Base-by-base conservation (phyloP, 2,888 invertebrate genomes). In the Thecophora atra region DNA sequence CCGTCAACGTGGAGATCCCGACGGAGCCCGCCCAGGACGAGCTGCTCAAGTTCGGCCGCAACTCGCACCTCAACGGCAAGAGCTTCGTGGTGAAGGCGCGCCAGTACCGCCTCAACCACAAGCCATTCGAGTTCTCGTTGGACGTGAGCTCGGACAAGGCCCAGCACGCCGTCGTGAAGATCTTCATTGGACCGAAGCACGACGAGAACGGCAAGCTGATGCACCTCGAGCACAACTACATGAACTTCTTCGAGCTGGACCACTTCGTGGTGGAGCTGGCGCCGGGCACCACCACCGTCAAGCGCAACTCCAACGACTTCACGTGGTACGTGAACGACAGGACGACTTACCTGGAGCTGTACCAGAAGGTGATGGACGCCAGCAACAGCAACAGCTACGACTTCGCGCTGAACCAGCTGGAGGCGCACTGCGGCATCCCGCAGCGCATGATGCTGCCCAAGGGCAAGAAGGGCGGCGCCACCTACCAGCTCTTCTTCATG, bases 111-210 rank as follows among this genome's bases (percentile, higher is more conserved):
- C 87, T 92, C 24, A 91, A 91, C 81, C 90, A 92, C 85, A 88
- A 91, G 70, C 90, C 90, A 28, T 92, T 91, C 88, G 90, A 88
- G 77, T 87, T 90, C 72, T 89, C 88, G 37, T 70, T 91, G 62
- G 89, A 89, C 66, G 85, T 91, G 3, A 80, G 85, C 63, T 90
- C 91, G 21, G 89, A 91, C 80, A 90, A 91, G 79, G 83, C 87
- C n/a, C 88, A 87, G 28, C 88, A 90, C 75, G 89, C 89, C 70
- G 88, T 91, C 5, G 90, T 93, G 4, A 90, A 91, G 78, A 86
- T 93, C 0, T 93, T 90, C 88, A 86, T 93, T 76, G 93, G 92
- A 81, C 93, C 93, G 0, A 92, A 92, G 82, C 88, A 89, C 79
- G 91, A 92, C 80, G 83, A 89, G 72, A 81, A 89, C 52, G 89